Conservation (phyloP, 23 tunicate genomes). For the Corella eumyota region DNA sequence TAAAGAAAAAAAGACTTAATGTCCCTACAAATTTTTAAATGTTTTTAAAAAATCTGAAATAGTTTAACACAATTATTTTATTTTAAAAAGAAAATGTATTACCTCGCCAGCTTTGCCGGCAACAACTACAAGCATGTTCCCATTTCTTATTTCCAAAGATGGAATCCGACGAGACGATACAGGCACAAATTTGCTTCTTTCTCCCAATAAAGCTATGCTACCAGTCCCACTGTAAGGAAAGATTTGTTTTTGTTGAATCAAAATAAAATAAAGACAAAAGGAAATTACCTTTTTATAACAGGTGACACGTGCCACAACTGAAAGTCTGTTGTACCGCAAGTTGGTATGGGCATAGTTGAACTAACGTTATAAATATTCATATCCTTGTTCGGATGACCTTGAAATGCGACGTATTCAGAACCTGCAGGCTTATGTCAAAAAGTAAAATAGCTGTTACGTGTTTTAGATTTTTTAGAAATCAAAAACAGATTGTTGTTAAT, state of each 20-base stretch:
- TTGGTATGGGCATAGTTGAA: conserved; percentile 20
- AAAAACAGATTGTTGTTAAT: too few relatives aligned
- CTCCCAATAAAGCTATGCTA: conserved; percentile 45
- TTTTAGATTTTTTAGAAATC: too few relatives aligned
- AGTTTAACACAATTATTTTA: background rate
- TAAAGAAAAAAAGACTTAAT: conserved; percentile 11
- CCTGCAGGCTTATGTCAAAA: conserved; percentile 26
- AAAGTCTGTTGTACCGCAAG: conserved; percentile 55
- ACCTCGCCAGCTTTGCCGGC: conserved; percentile 70
- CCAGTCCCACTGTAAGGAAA: conserved; percentile 14
- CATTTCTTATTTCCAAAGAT: conserved; percentile 39
- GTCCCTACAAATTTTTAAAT: background rate
- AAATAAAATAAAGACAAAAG: too few relatives aligned
- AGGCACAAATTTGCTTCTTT: conserved; percentile 77
- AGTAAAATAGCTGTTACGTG: background rate
- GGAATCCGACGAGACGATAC: conserved; percentile 45
- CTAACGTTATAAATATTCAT: conserved; percentile 15
- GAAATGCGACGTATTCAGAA: conserved; percentile 41
- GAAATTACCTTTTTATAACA: conserved; percentile 1
- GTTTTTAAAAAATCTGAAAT: background rate
- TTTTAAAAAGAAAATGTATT: background rate
- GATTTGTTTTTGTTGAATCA: too few relatives aligned
- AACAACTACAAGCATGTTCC: conserved; percentile 38
- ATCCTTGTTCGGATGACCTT: conserved; percentile 61
- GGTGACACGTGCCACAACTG: conserved; percentile 81